Conservation (phyloP, 2,888 invertebrate genomes). For the Anoplius nigerrimus region DNA sequence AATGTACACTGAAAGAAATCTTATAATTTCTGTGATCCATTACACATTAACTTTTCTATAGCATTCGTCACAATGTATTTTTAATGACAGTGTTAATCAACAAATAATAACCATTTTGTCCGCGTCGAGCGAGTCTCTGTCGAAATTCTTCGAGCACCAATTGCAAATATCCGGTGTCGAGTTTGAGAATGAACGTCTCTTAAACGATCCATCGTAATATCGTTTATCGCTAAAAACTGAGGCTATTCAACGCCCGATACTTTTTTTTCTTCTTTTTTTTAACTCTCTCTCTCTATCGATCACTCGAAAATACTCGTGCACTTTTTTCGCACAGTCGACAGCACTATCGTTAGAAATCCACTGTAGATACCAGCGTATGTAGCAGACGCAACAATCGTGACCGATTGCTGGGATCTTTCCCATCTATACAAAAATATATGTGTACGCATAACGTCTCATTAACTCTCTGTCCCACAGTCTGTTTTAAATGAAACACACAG, state of each 20-base stretch:
- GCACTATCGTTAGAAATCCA: constrained; percentile 47
- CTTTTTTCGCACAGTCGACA: constrained; percentile 18
- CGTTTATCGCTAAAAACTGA: neutral
- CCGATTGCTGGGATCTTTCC: constrained; percentile 16
- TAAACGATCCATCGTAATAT: too few species aligned
- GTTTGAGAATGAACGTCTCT: too few species aligned
- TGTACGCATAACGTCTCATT: constrained; percentile 45
- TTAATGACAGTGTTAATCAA: constrained; percentile 40
- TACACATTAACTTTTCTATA: neutral
- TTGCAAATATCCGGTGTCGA: neutral
- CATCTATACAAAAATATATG: constrained; percentile 57
- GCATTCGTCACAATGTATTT: constrained; percentile 37
- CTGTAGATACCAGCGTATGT: constrained; percentile 27
- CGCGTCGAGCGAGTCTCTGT: neutral
- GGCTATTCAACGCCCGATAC: neutral
- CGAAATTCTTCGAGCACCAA: neutral
- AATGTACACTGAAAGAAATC: constrained; percentile 12
- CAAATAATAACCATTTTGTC: neutral
- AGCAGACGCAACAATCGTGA: constrained; percentile 19
- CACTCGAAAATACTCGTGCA: neutral
- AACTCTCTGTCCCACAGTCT: constrained; percentile 61
- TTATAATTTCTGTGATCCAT: neutral
- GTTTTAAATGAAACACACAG: constrained; percentile 64
- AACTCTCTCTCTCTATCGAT: neutral
- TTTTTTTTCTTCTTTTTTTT: too few species aligned